Conservation (phyloP, 2,113 vertebrate species). For the Campylomormyrus numenius region DNA sequence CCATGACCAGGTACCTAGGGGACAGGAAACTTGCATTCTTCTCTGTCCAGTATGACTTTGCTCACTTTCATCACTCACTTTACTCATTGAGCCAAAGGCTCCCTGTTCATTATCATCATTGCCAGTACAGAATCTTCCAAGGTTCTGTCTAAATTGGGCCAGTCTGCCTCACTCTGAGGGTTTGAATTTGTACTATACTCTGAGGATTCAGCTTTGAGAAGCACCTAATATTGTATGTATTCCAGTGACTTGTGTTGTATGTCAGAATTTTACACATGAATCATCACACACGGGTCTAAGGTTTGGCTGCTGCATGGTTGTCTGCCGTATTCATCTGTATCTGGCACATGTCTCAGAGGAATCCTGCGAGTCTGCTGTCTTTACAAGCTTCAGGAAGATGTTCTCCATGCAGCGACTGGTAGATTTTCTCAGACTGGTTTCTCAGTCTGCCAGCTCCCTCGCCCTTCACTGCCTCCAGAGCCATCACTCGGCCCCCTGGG, state of each 20-base stretch:
- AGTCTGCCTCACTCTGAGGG: not conserved
- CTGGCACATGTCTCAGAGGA: not conserved
- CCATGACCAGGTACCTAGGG: slow-evolving; percentile 95
- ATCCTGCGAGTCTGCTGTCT: too few species aligned
- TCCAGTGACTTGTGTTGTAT: not conserved
- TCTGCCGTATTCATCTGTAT: not conserved
- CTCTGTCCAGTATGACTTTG: not conserved
- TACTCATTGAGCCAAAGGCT: not conserved
- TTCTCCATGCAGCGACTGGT: not conserved
- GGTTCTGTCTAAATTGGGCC: not conserved
- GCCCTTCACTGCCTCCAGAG: not conserved
- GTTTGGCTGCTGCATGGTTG: not conserved
- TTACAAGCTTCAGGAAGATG: not conserved
- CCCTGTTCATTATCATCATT: not conserved
- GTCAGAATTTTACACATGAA: not conserved
- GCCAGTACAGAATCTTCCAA: not conserved
- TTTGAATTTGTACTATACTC: not conserved
- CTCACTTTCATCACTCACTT: not conserved
- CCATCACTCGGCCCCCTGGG: not conserved
- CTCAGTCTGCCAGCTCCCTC: not conserved
- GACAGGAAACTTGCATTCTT: not conserved
- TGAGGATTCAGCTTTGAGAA: not conserved
- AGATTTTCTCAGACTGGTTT: not conserved
- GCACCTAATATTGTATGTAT: not conserved
- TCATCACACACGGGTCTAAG: not conserved